Evolutionary conservation across 2,797 vertebrate genomes (phyloP), one percentile per base, ranked within the genome.

Genomic region (Lateolabrax maculatus): DNA sequence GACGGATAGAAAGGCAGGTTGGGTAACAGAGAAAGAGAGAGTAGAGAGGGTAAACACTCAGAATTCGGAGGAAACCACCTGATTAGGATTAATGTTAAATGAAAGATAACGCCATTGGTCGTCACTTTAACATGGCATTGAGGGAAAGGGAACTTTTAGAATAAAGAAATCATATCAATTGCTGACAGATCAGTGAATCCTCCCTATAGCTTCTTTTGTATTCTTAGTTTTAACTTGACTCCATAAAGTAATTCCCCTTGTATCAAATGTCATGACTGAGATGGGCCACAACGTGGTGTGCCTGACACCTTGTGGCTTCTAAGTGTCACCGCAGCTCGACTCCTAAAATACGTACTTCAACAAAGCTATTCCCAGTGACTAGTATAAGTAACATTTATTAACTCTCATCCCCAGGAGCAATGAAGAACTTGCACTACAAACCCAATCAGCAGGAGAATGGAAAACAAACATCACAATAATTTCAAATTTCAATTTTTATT

Each of bases 401-500:
- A 19, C 12, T 0, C 0, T 11, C 16, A 5, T 34, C 19, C 9
- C 5, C 9, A 27, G 29, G 4, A 62, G 12, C 37, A 7, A 9
- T 2, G 10, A 15, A 25, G 3, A 55, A 16, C 41, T 1, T 10
- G 5, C 12, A 36, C 13, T 39, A 13, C 18, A 52, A 49, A 44
- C 2, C 7, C 39, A 6, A n/a, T 16, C 9, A 6, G 18, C 21
- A 16, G 10, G 29, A 77, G 15, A 75, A 31, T 0, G 16, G 23
- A 83, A 76, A 79, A 66, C 7, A 89, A 81, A 81, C 13, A 1
- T 70, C 41, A 83, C 83, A 77, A 63, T 72, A 46, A 81, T 87
- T 87, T 93, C 86, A 94, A 93, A 93, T 67, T 88, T 94, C 87
- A 92, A 81, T 94, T 95, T 95, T 95, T 95, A 95, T 95, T 96